These are phyloP conservation scores for Orthosia gothica DNA, from an alignment of 2,888 invertebrate species.

Conservation along the genomic window DNA sequence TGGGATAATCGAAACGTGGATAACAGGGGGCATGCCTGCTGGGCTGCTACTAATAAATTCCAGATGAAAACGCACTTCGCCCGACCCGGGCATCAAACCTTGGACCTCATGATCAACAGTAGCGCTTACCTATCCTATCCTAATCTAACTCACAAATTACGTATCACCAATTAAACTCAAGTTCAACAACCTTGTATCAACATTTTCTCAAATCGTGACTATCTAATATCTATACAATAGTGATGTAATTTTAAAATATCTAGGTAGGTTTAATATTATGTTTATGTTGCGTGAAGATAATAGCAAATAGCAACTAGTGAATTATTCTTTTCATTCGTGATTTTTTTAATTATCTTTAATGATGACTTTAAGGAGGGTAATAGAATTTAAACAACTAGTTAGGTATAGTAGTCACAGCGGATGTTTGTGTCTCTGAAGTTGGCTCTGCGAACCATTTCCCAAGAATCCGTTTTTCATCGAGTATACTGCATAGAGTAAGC, in stretches of 20 bases:
- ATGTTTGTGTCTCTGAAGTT: too few species aligned
- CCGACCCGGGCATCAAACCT: too few species aligned
- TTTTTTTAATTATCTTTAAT: constrained; percentile 18
- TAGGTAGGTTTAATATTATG: neutral
- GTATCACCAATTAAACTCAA: constrained; percentile 9
- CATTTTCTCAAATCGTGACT: constrained; percentile 29
- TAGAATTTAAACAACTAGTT: neutral
- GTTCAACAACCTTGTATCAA: constrained; percentile 40
- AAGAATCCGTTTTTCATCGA: too few species aligned
- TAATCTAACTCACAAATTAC: neutral
- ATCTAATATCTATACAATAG: constrained; percentile 2
- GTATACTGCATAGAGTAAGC: too few species aligned
- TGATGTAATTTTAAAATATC: constrained; percentile 10
- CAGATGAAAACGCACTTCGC: too few species aligned
- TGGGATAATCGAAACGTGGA: too few species aligned
- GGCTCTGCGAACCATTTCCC: too few species aligned
- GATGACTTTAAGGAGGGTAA: constrained; percentile 14
- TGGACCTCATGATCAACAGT: too few species aligned
- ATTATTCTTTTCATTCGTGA: constrained; percentile 22
- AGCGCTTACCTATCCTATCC: too few species aligned
- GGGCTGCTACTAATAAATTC: too few species aligned
- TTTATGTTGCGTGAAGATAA: constrained; percentile 42
- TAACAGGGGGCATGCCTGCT: too few species aligned
- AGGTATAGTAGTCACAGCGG: too few species aligned
- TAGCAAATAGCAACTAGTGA: constrained; percentile 18